These are phyloP conservation scores for Calcarius lapponicus DNA, from an alignment of 2,797 vertebrate species.

Conservation along the genomic window DNA sequence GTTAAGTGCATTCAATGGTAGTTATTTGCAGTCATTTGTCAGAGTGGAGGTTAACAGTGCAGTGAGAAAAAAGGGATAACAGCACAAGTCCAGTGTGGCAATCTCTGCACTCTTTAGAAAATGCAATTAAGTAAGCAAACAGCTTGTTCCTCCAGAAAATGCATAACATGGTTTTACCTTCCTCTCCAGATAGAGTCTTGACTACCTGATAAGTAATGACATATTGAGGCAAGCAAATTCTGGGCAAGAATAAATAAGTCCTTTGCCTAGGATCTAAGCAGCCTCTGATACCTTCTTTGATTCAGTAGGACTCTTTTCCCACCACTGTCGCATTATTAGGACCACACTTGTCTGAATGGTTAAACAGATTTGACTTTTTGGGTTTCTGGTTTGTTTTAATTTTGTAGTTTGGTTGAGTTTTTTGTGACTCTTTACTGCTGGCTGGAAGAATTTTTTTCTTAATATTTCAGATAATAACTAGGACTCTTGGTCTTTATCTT, in stretches of 20 bases:
- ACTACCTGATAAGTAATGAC: neutral
- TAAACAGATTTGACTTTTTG: neutral
- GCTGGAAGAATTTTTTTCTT: neutral
- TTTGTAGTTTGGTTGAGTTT: neutral
- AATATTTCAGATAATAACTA: neutral
- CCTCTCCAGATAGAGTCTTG: neutral
- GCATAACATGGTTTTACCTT: neutral
- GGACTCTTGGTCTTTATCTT: neutral
- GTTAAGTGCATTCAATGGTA: neutral
- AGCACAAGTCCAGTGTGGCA: neutral
- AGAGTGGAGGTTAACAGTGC: neutral
- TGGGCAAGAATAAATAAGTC: neutral
- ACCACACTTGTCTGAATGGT: neutral
- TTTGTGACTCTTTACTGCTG: neutral
- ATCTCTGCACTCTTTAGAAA: neutral
- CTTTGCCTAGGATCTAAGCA: neutral
- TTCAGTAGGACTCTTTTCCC: neutral
- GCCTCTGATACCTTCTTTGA: neutral
- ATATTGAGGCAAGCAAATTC: neutral
- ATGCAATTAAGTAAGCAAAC: neutral
- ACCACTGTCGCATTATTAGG: rapidly evolving
- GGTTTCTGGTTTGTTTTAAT: neutral
- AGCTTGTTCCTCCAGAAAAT: neutral
- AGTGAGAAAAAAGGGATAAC: neutral
- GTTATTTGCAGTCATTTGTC: neutral